Conservation (phyloP, 1,140 invertebrate genomes). For the Nebria ingens region DNA sequence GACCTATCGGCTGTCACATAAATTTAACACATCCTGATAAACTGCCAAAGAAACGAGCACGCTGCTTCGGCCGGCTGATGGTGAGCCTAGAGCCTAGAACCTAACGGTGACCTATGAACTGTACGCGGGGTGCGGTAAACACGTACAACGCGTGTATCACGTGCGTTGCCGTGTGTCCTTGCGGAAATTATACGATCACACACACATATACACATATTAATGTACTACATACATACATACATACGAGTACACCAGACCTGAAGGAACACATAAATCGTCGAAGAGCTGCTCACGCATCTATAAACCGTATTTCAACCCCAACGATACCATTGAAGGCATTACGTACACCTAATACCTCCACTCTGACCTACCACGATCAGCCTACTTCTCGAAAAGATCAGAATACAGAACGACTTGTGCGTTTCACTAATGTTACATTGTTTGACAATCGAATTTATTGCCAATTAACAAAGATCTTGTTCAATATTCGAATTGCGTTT, state of each 20-base stretch:
- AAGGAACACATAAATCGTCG: background rate
- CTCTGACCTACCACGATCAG: too few species aligned
- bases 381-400: too few species aligned
- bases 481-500: too few species aligned
- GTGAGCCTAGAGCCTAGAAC: background rate
- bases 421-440: too few species aligned
- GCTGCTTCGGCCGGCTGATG: background rate
- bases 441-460: too few species aligned
- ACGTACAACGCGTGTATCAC: background rate
- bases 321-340: background rate
- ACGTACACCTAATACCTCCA: too few species aligned
- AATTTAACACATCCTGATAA: conserved; percentile 8
- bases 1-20: conserved; percentile 7
- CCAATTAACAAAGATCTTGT: too few species aligned
- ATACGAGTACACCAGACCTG: too few species aligned
- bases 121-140: background rate
- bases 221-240: too few species aligned
- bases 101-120: too few species aligned
- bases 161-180: background rate
- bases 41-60: background rate
- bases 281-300: background rate
- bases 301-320: background rate
- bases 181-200: conserved; percentile 9
- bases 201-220: background rate
- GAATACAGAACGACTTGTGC: too few species aligned